A percentile compares a stretch with the other conserved stretches of the same genome.
These are phyloP conservation scores for Papilio protenor DNA, from an alignment of 2,888 invertebrate species.

Conservation along the genomic window DNA sequence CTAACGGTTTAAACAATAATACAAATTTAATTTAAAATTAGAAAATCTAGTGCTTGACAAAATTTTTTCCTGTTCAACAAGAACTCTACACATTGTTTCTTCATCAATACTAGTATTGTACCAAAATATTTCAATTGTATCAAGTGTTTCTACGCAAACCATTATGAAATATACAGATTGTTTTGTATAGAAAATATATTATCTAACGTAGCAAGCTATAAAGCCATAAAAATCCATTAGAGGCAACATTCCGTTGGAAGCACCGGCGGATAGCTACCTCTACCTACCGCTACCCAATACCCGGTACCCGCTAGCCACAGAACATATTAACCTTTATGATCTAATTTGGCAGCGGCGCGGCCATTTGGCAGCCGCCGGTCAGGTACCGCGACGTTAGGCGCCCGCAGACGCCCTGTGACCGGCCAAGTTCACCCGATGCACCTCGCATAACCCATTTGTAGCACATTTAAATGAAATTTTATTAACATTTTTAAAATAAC, in stretches of 20 bases:
- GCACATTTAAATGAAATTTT: background rate
- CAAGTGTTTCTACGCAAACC: background rate
- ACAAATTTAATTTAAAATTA: background rate
- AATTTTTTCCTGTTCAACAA: background rate
- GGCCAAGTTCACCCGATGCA: slow-evolving; percentile 21
- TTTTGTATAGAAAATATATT: background rate
- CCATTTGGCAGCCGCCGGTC: slow-evolving; percentile 71
- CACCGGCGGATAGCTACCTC: slow-evolving; percentile 50
- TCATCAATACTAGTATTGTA: background rate
- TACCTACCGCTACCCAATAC: slow-evolving; percentile 46
- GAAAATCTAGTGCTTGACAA: no score
- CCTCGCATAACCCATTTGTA: slow-evolving; percentile 10
- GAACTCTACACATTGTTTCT: background rate
- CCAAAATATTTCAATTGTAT: background rate
- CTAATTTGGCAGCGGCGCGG: slow-evolving; percentile 71
- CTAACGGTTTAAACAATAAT: background rate
- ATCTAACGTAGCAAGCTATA: slow-evolving; percentile 36
- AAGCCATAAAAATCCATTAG: slow-evolving; percentile 50
- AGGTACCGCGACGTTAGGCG: slow-evolving; percentile 58
- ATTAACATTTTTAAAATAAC: slow-evolving; percentile 7
- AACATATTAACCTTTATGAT: slow-evolving; percentile 77
- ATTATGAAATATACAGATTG: background rate
- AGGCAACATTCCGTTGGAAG: slow-evolving; percentile 39
- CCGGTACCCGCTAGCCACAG: slow-evolving; percentile 47
- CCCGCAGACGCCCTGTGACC: slow-evolving; percentile 14